These are phyloP conservation scores for Botia almorhae DNA, from an alignment of 2,797 vertebrate genomes.

Conservation along the genomic window DNA sequence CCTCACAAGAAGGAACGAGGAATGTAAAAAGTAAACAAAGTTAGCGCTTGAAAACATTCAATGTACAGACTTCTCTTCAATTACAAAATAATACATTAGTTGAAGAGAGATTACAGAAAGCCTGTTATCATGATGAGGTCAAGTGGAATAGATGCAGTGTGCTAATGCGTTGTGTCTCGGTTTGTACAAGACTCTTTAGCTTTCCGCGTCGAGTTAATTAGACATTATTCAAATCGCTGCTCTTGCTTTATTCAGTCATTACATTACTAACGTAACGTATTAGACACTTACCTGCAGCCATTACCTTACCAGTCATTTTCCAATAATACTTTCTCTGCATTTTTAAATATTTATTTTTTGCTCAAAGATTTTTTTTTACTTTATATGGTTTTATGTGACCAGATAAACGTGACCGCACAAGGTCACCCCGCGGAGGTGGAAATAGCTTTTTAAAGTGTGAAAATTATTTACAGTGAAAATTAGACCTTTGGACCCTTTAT, in stretches of 20 bases:
- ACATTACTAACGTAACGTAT: background rate
- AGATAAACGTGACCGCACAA: background rate
- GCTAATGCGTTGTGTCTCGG: background rate
- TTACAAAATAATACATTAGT: background rate
- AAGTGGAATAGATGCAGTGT: slow-evolving; percentile 3
- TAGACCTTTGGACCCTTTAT: no score
- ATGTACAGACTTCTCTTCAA: background rate
- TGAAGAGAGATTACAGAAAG: background rate
- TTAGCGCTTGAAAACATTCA: slow-evolving; percentile 1
- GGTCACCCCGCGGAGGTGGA: no score
- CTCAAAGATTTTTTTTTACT: background rate
- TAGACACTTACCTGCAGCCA: background rate
- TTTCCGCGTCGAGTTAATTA: background rate
- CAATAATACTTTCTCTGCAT: no score
- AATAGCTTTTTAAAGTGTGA: no score
- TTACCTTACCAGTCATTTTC: background rate
- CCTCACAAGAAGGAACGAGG: background rate
- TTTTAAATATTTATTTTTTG: background rate
- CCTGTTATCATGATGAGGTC: background rate
- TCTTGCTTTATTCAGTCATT: background rate
- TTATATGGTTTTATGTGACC: background rate
- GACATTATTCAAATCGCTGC: background rate
- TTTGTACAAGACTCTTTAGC: background rate
- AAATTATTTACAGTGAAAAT: no score
- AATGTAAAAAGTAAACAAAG: slow-evolving; percentile 15